phyloP scores from a whole-genome alignment of 2,888 invertebrate species.

The Brassicogethes aeneus region DNA sequence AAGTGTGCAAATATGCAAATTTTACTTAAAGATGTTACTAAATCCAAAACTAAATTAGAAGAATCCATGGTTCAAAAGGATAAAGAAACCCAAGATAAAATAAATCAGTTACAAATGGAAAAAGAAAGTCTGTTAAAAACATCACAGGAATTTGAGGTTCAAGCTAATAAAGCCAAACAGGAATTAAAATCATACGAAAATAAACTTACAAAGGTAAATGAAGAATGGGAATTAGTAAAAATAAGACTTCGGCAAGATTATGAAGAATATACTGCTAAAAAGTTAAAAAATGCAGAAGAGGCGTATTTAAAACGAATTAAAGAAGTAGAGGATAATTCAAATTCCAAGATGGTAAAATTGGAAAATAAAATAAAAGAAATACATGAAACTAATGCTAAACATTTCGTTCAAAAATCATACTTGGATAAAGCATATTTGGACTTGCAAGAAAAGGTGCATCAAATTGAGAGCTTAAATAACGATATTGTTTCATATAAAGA shows the following conservation, averaged over 20 bases:
- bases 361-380: slow-evolving; percentile 7
- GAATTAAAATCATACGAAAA: slow-evolving; percentile 22
- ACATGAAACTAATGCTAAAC: too few relatives aligned
- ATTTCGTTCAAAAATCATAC: too few relatives aligned
- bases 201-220: slow-evolving; percentile 20
- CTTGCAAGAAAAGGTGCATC: neutral
- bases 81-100: slow-evolving; percentile 30
- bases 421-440: neutral
- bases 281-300: slow-evolving; percentile 24
- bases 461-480: too few relatives aligned
- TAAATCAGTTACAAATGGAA: slow-evolving; percentile 31
- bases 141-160: slow-evolving; percentile 12
- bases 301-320: slow-evolving; percentile 18
- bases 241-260: slow-evolving; percentile 17
- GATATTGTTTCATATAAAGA: slow-evolving; percentile 35
- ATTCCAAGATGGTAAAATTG: slow-evolving; percentile 22
- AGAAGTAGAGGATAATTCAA: slow-evolving; percentile 21
- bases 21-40: slow-evolving; percentile 19
- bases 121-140: slow-evolving; percentile 16
- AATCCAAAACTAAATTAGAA: slow-evolving; percentile 22
- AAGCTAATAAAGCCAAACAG: slow-evolving; percentile 17
- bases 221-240: slow-evolving; percentile 18
- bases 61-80: slow-evolving; percentile 24
- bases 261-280: slow-evolving; percentile 17
- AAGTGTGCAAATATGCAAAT: slow-evolving; percentile 22